These are phyloP conservation scores for Agrenia bidenticulata DNA, from an alignment of 2,888 invertebrate species.

Conservation along the genomic window DNA sequence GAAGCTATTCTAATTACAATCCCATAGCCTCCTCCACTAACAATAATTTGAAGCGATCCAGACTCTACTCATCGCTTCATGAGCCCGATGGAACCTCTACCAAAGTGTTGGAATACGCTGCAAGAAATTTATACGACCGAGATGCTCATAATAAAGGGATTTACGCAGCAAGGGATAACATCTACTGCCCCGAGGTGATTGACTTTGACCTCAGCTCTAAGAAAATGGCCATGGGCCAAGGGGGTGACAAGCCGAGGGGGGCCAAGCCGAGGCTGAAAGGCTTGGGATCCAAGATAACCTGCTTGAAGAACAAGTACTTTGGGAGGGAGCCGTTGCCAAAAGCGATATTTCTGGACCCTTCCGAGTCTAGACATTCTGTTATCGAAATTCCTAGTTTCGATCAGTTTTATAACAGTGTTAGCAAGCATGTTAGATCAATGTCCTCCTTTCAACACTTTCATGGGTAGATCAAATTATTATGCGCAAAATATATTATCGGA, in stretches of 20 bases:
- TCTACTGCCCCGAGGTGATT: slow-evolving; percentile 51
- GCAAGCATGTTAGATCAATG: slow-evolving; percentile 19
- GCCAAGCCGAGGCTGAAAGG: slow-evolving; percentile 62
- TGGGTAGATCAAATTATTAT: slow-evolving; percentile 18
- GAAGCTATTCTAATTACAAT: no score
- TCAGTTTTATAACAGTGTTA: slow-evolving; percentile 33
- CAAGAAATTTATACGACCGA: slow-evolving; percentile 61
- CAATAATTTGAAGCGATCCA: background rate
- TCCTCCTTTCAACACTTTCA: slow-evolving; percentile 28
- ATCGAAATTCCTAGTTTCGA: slow-evolving; percentile 44
- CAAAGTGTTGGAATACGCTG: slow-evolving; percentile 42
- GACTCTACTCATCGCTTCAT: slow-evolving; percentile 22
- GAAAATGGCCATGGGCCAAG: slow-evolving; percentile 56
- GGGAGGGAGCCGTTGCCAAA: slow-evolving; percentile 64
- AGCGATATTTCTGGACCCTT: slow-evolving; percentile 44
- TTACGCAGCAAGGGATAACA: slow-evolving; percentile 62
- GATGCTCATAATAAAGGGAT: slow-evolving; percentile 72
- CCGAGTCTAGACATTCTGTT: slow-evolving; percentile 29
- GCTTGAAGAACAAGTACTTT: slow-evolving; percentile 73
- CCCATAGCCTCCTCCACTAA: background rate
- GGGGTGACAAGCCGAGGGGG: slow-evolving; percentile 54
- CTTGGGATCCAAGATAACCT: slow-evolving; percentile 72
- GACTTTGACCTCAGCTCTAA: slow-evolving; percentile 60
- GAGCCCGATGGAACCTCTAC: slow-evolving; percentile 44
- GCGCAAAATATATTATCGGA: no score